Evolutionary conservation across 2,888 invertebrate genomes (phyloP), one percentile per base, ranked within the genome.

Genomic region (Hylaea fasciaria): DNA sequence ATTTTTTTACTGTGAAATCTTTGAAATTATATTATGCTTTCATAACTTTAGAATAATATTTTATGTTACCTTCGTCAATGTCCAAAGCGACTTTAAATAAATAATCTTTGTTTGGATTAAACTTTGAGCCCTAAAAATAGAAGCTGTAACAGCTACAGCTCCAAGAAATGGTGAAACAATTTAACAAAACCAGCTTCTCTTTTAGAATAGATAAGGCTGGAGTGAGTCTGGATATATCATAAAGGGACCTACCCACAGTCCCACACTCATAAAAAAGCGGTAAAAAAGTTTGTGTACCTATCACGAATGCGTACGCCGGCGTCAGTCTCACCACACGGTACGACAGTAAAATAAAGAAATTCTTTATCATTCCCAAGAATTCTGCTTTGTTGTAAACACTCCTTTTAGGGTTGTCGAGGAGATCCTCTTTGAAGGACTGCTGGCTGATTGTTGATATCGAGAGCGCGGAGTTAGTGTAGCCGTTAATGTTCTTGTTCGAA

Each of bases 271-370:
- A 22, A 22, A 22, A 22, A 2, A 22, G 22, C 5, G 22, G 32
- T 32, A 32, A 32, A 32, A 28, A 58, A 37, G 37, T 37, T 10
- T 32, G 8, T 53, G 13, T 61, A 61, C 61, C 61, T 56, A 97
- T 94, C 35, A 96, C 95, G 74, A 97, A 95, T 41, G 96, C 93
- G 80, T 97, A 97, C 0, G 96, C 96, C 0, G 97, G 96, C 0
- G 97, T 97, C 55, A 97, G 84, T 64, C 97, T 94, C 62, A 94
- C 91, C 74, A 95, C 93, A 66, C 97, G 81, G 68, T 92, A 92
- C 4, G 82, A 82, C 59, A 94, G 77, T 70, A 94, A 80, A 16
- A 93, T 87, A 9, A 93, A 72, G 73, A 93, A 94, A 28, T 93
- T 90, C 69, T 91, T 86, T 11, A 88, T 73, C 76, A 89, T 88